Base-by-base conservation (phyloP, 2,113 vertebrate genomes). In the Dromaius novaehollandiae region DNA sequence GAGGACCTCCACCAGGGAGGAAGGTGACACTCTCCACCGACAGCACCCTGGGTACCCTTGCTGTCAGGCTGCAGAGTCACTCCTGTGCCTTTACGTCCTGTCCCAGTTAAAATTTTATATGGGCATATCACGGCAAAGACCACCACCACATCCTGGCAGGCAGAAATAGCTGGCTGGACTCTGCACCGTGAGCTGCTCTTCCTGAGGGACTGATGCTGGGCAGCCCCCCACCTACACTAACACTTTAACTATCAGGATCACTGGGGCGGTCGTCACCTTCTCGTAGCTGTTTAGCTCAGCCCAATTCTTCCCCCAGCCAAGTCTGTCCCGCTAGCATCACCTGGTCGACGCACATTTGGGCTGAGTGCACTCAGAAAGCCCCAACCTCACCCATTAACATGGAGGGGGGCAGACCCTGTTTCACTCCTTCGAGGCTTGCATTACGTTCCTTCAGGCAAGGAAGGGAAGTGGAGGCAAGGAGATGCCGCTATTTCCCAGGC, bases 41-140 rank as follows among this genome's bases (percentile, higher is more conserved):
- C 4, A 74, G 48, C 7, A 2, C 1, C 0, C 61, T 51, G 58
- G 28, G 7, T 7, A 50, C 48, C 4, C 55, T 40, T 9, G 22
- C 20, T 38, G 24, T 6, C 42, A 79, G 56, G 13, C 36, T 89
- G 38, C 8, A 48, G 14, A 5, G 24, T 0, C 21, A 3, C 84
- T 42, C 28, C 44, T 34, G 6, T 4, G 38, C 12, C 44, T 78
- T 78, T 58, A 44, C 46, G 61, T 51, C 87, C n/a, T 38, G 5
- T 51, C 58, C 25, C 65, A 48, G 73, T 80, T 86, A 90, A 94
- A 88, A 74, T 74, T 78, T 51, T 11, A 68, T 55, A 81, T 28
- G 64, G 50, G 50, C 48, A 77, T 94, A 77, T 44, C 80, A 74
- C 48, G 61, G 53, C 50, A 74, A 81, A 74, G 38, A 38, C 25